A percentile compares a stretch with the other conserved stretches of the same genome.
Evolutionary conservation across 1,140 invertebrate species (phyloP).

Genomic region (Ruditapes philippinarum): DNA sequence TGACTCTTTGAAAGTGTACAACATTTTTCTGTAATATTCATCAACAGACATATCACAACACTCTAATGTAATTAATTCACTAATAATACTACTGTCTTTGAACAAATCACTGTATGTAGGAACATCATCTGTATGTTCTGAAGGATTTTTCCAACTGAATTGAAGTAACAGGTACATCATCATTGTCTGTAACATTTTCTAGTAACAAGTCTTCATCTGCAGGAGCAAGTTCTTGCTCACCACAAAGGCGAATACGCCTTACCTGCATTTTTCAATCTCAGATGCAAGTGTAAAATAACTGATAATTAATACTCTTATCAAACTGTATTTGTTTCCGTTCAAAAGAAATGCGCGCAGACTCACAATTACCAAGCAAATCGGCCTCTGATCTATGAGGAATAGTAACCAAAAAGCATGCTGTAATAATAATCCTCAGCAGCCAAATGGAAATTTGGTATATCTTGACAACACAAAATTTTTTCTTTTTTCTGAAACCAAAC

Average conservation of each 20-base stretch:
- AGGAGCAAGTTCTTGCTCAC: slow-evolving; percentile 29
- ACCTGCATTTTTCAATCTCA: slow-evolving; percentile 67
- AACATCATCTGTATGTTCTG: neutral
- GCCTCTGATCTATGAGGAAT: slow-evolving; percentile 56
- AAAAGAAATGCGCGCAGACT: slow-evolving; percentile 50
- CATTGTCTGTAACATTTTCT: neutral
- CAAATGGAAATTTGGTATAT: slow-evolving; percentile 60
- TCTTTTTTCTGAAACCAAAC: slow-evolving; percentile 45
- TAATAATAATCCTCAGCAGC: slow-evolving; percentile 72
- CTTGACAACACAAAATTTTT: slow-evolving; percentile 50
- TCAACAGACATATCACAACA: slow-evolving; percentile 48
- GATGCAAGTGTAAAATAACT: slow-evolving; percentile 33
- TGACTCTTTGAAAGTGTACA: slow-evolving; percentile 13
- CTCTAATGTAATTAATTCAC: slow-evolving; percentile 33
- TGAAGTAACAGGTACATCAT: neutral
- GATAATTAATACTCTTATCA: slow-evolving; percentile 40
- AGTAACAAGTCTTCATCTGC: neutral
- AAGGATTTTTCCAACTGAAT: neutral
- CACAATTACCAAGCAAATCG: slow-evolving; percentile 32
- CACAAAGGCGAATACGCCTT: slow-evolving; percentile 42
- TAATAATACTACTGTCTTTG: neutral
- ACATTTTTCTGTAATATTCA: slow-evolving; percentile 35
- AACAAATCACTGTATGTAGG: neutral
- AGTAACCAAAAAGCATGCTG: slow-evolving; percentile 64
- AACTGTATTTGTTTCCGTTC: slow-evolving; percentile 41